phyloP scores from a whole-genome alignment of 2,113 vertebrate species.

The Australoheros scitulus region DNA sequence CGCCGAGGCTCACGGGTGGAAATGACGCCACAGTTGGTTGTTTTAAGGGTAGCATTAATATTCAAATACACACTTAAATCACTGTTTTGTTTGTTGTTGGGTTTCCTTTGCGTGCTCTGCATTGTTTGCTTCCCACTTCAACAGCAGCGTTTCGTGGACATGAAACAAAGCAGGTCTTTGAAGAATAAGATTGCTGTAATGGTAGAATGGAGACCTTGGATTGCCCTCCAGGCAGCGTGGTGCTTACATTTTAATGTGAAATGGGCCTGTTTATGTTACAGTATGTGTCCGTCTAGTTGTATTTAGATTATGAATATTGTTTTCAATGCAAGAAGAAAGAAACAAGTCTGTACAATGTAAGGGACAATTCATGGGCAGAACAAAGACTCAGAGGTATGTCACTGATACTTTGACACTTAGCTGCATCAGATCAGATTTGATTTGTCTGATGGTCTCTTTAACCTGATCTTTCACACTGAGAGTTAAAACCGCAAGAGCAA shows the following conservation, averaged over 20 bases:
- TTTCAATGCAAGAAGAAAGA: background rate
- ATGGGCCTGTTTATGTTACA: background rate
- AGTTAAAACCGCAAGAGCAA: background rate
- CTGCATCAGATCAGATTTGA: background rate
- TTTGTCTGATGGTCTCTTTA: background rate
- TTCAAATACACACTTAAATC: slow-evolving; percentile 60
- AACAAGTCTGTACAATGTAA: background rate
- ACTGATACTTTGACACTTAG: background rate
- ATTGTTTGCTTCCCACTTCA: slow-evolving; percentile 55
- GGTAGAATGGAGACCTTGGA: slow-evolving; percentile 4
- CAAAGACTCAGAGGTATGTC: background rate
- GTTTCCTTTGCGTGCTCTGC: slow-evolving; percentile 55
- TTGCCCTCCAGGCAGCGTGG: background rate
- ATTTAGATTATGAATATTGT: background rate
- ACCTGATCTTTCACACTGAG: background rate
- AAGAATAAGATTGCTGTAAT: slow-evolving; percentile 28
- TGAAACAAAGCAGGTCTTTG: slow-evolving; percentile 56
- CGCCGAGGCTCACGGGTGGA: slow-evolving; percentile 72
- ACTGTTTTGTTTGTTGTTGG: slow-evolving; percentile 65
- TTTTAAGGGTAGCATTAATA: slow-evolving; percentile 71
- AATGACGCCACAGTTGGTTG: slow-evolving; percentile 68
- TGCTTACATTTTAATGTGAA: slow-evolving; percentile 17
- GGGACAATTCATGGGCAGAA: background rate
- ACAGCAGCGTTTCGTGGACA: background rate
- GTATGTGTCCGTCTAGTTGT: background rate